phyloP scores from a whole-genome alignment of 2,113 vertebrate species.

The Numenius arquata region DNA sequence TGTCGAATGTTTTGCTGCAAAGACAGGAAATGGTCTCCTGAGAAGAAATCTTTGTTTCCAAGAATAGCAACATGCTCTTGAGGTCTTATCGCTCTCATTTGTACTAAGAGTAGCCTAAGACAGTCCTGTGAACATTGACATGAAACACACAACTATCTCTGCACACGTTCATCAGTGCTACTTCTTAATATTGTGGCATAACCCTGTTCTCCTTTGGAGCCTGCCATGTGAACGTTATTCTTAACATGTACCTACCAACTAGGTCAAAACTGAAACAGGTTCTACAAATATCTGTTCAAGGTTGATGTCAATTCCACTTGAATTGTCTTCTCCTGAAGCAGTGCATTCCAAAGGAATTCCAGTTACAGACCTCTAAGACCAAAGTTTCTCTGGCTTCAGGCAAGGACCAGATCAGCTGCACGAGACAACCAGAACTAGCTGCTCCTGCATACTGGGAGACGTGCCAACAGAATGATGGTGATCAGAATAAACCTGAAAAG shows the following conservation, averaged over 20 bases:
- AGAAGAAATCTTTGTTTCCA: neutral
- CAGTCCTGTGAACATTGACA: neutral
- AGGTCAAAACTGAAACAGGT: neutral
- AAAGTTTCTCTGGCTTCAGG: neutral
- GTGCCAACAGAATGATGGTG: neutral
- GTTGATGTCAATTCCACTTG: neutral
- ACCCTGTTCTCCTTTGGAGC: neutral
- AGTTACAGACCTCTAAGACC: neutral
- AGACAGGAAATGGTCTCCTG: slow-evolving; percentile 25
- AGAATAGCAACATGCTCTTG: neutral
- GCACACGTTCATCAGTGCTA: neutral
- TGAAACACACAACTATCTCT: neutral
- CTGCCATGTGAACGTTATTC: rapidly evolving
- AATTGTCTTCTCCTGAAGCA: neutral
- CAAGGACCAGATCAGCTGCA: neutral
- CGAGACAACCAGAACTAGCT: neutral
- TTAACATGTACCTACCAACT: neutral
- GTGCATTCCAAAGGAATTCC: neutral
- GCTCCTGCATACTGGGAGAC: neutral
- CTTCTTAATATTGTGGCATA: neutral
- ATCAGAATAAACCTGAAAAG: neutral
- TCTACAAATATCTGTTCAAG: neutral
- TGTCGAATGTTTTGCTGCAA: neutral
- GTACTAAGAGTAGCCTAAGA: neutral
- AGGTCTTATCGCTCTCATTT: neutral